These are phyloP conservation scores for Seira ritae DNA, from an alignment of 2,888 invertebrate genomes.

Conservation along the genomic window DNA sequence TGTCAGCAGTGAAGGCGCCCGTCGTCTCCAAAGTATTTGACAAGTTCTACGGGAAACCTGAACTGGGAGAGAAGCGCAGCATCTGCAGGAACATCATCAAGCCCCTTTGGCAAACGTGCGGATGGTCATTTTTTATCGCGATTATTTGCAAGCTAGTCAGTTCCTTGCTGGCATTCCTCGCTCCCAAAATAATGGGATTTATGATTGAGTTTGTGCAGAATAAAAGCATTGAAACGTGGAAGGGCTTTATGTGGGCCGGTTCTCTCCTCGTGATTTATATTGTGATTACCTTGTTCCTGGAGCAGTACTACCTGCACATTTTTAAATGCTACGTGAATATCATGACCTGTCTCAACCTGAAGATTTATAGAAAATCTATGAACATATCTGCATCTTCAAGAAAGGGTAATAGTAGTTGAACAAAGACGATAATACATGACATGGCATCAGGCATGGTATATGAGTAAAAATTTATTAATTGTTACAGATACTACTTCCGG, in stretches of 20 bases:
- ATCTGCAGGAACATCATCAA: conserved; percentile 74
- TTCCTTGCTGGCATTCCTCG: conserved; percentile 77
- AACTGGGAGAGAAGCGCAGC: conserved; percentile 12
- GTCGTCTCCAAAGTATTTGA: conserved; percentile 26
- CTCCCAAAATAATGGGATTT: conserved; percentile 78
- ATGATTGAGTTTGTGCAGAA: conserved; percentile 67
- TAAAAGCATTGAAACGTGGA: conserved; percentile 29
- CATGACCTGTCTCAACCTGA: conserved; percentile 76
- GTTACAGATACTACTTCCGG: conserved; percentile 83
- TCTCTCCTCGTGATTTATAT: conserved; percentile 22
- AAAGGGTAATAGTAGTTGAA: conserved; percentile 31
- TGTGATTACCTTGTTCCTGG: conserved; percentile 74
- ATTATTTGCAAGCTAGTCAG: conserved; percentile 76
- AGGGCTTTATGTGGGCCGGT: conserved; percentile 74
- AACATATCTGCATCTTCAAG: conserved; percentile 48
- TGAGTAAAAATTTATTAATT: not conserved
- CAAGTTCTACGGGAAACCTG: conserved; percentile 13
- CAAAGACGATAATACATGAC: not conserved
- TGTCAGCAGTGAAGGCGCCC: conserved; percentile 75
- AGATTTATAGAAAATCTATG: conserved; percentile 76
- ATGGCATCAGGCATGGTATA: not conserved
- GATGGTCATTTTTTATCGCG: conserved; percentile 76
- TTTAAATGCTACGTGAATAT: conserved; percentile 78
- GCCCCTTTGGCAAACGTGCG: conserved; percentile 77
- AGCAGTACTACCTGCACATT: conserved; percentile 78